Conservation (phyloP, 2,113 vertebrate genomes). For the Forbesichthys papilliferus region DNA sequence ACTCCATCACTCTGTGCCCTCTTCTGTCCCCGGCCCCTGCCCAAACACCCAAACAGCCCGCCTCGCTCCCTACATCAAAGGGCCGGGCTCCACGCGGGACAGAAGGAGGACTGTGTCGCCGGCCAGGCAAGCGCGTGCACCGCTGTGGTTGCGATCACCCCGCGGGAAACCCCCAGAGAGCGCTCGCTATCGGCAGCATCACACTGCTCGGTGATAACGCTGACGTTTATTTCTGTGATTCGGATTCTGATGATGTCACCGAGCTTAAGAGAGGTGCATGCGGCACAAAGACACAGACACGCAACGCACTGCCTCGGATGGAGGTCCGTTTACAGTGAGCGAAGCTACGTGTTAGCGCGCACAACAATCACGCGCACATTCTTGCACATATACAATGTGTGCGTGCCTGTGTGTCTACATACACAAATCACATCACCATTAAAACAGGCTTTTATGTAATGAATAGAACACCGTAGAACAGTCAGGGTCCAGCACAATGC, state of each 20-base stretch:
- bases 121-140: background rate
- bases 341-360: background rate
- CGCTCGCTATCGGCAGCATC: slow-evolving; percentile 11
- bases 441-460: too few species aligned
- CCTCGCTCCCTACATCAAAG: slow-evolving; percentile 74
- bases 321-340: slow-evolving; percentile 1
- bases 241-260: background rate
- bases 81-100: slow-evolving; percentile 46
- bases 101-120: slow-evolving; percentile 59
- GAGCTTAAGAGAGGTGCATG: background rate
- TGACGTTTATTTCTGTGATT: background rate
- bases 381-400: background rate
- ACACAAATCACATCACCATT: too few species aligned
- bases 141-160: slow-evolving; percentile 22
- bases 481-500: slow-evolving; percentile 27
- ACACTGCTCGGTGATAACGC: slow-evolving; percentile 9
- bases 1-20: slow-evolving; percentile 77
- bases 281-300: slow-evolving; percentile 26
- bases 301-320: background rate
- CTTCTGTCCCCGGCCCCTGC: slow-evolving; percentile 71
- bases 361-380: background rate
- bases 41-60: slow-evolving; percentile 76
- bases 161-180: slow-evolving; percentile 49
- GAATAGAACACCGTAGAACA: background rate
- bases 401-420: too few species aligned